These are phyloP conservation scores for Enteromius viviparus DNA, from an alignment of 2,797 vertebrate species.

Conservation along the genomic window DNA sequence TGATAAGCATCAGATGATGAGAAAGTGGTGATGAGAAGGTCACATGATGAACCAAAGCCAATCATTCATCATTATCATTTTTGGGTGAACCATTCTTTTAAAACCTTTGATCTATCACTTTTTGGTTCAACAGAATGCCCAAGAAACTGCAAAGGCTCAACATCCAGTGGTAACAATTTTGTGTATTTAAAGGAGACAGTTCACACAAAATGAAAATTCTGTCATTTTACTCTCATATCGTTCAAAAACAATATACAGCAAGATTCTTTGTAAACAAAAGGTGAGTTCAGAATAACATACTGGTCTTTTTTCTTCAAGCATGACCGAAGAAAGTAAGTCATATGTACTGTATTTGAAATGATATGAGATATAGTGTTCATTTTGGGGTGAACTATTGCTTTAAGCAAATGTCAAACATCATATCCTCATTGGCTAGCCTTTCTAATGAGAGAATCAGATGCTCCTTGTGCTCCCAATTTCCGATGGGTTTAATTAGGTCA, in stretches of 20 bases:
- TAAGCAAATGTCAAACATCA: slow-evolving; percentile 4
- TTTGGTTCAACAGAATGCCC: background rate
- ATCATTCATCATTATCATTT: too few relatives aligned
- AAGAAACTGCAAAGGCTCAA: background rate
- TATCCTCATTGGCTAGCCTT: background rate
- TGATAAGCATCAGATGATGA: too few relatives aligned
- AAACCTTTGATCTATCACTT: background rate
- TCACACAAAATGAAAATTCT: background rate
- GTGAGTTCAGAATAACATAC: background rate
- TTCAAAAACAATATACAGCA: background rate
- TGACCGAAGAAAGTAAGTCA: background rate
- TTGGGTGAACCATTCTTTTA: background rate
- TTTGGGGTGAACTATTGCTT: background rate
- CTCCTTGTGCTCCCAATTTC: slow-evolving; percentile 5
- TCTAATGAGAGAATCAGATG: background rate
- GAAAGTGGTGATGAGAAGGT: too few relatives aligned
- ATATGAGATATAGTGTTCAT: background rate
- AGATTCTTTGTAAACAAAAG: background rate
- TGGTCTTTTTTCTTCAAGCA: background rate
- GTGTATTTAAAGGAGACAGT: background rate
- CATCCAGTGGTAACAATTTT: background rate
- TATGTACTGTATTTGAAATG: background rate
- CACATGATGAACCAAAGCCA: too few relatives aligned
- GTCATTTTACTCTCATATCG: background rate
- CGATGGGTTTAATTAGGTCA: slow-evolving; percentile 17